Evolutionary conservation across 2,888 invertebrate species (phyloP), one percentile per base, ranked within the genome.

Genomic region (Ophonus ardosiacus): DNA sequence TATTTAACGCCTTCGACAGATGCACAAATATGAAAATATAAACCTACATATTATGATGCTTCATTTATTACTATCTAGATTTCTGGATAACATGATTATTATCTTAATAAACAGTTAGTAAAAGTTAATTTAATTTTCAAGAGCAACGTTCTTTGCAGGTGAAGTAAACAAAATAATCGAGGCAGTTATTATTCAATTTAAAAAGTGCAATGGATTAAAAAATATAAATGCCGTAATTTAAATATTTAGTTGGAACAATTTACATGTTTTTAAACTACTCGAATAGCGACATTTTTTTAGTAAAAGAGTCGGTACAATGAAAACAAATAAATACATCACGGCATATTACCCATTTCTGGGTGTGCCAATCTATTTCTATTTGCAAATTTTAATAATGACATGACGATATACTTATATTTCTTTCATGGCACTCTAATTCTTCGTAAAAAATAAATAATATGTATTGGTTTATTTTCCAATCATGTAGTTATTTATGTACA

Each of bases 1-100:
- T 74, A 74, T 40, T 74, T 74, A 74, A 74, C 71, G 71, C 43
- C 71, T 74, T 74, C 18, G 21, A 43, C 71, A 43, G 71, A 74
- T 74, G 71, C 43, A 43, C 43, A 68, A 38, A 68, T 68, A 68
- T 68, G 71, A 43, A 74, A 43, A 74, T 71, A 71, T 43, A 71
- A 71, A 71, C 43, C 71, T 43, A 71, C 7, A 71, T 65, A 71
- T 10, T 65, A 71, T 10, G 10, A 71, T 43, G 18, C 43, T 17
- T 43, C 71, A 18, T 18, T 17, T 15, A 21, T 74, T 74, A 40
- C 1, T 4, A 21, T 31, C 31, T 51, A 51, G 43, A 63, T 18
- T 24, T 63, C 43, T 40, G 17, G 71, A 74, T 74, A 74, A 18
- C 40, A 2, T 18, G 71, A 74, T 74, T 74, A 74, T n/a, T 40